Evolutionary conservation across 1,140 invertebrate genomes (phyloP), one percentile per base, ranked within the genome.

Genomic region (Dinothrombium tinctorium): DNA sequence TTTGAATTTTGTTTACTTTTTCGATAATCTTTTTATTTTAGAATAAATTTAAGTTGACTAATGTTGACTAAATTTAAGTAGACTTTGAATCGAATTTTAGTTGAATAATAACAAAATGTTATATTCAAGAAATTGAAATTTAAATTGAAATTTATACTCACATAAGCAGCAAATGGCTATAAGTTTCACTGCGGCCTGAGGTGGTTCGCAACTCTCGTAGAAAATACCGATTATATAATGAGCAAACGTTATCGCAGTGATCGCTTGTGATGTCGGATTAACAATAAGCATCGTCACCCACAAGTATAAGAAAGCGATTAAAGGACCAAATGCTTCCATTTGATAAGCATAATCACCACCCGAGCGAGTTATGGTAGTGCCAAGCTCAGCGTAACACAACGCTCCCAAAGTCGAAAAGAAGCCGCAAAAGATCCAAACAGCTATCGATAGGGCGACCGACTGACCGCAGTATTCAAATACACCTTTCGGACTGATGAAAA

Each of bases 281-380:
- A 74, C 64, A 24, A 69, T 57, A 5, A 71, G 54, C 41, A 68
- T 51, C 19, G 66, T 65, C 33, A 71, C 83, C 43, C 61, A 52
- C 2, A 92, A 61, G 55, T 86, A 89, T 4, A 95, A 61, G 58
- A 95, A 96, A 2, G 83, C 83, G 7, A 82, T 78, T 23, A 95
- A 58, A n/a, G 78, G 69, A n/a, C 89, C 89, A 57, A 82, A 92
- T 0, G 84, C 74, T 54, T 81, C 76, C 51, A 72, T 67, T 46
- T 89, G 82, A 51, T 90, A 90, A 6, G 81, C 77, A 56, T 90
- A 90, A 58, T 90, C 84, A 5, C 82, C 84, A 2, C 84, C 84
- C 39, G 81, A 86, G 52, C 81, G 76, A 2, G 80, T 72, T 50
- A 84, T 78, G 32, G 73, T 72, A 0, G 75, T 78, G 11, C 76